Percentiles rank a stretch among this genome's conserved stretches.
Evolutionary conservation across 2,888 invertebrate genomes (phyloP).

Genomic region (Anodontia alba): DNA sequence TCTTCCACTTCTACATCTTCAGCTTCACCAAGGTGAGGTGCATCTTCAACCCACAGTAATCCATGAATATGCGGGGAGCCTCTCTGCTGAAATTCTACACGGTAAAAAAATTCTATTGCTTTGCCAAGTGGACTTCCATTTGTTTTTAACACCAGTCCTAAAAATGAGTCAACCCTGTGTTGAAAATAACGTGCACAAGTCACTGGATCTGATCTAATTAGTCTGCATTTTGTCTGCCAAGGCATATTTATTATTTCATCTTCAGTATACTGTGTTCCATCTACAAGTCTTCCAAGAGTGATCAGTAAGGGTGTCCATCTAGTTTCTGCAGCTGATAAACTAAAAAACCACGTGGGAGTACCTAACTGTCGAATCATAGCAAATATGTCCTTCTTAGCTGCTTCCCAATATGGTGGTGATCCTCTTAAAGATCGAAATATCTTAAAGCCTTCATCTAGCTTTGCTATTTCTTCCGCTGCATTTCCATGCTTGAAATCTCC

Average conservation of each 20-base stretch:
- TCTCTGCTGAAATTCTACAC: slow-evolving; percentile 19
- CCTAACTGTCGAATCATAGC: slow-evolving; percentile 48
- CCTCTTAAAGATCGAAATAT: slow-evolving; percentile 21
- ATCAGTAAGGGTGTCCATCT: slow-evolving; percentile 41
- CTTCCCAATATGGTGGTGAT: slow-evolving; percentile 52
- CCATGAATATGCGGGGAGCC: slow-evolving; percentile 56
- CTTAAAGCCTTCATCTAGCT: slow-evolving; percentile 39
- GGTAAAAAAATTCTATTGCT: slow-evolving; percentile 36
- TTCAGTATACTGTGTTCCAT: neutral
- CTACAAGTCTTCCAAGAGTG: slow-evolving; percentile 17
- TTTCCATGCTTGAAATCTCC: slow-evolving; percentile 19
- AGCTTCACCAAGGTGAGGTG: neutral
- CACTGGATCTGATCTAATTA: slow-evolving; percentile 44
- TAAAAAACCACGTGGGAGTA: slow-evolving; percentile 43
- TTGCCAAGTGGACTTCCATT: slow-evolving; percentile 45
- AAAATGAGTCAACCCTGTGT: slow-evolving; percentile 38
- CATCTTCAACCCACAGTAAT: slow-evolving; percentile 34
- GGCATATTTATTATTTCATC: slow-evolving; percentile 7
- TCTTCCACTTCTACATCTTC: neutral
- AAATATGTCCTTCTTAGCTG: slow-evolving; percentile 43
- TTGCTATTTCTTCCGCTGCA: slow-evolving; percentile 12
- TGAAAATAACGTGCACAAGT: slow-evolving; percentile 59
- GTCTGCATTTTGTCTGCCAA: slow-evolving; percentile 28
- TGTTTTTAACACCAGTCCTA: slow-evolving; percentile 29
- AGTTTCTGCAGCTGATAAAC: slow-evolving; percentile 52